Percentiles rank a stretch among this genome's conserved stretches.
These are phyloP conservation scores for Zaprionus davidi DNA, from an alignment of 1,140 invertebrate species.

Conservation along the genomic window DNA sequence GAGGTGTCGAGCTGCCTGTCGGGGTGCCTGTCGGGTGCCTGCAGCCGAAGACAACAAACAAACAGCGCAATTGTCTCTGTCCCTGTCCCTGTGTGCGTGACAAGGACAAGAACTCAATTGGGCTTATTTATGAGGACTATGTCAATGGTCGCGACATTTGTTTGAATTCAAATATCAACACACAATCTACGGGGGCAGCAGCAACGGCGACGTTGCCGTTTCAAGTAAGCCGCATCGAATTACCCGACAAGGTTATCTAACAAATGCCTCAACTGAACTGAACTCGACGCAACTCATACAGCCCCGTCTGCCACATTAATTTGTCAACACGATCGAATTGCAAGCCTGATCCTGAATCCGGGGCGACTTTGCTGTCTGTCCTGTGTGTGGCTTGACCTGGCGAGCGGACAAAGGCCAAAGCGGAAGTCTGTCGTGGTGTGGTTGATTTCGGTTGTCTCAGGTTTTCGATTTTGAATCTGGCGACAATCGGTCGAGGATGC, in stretches of 20 bases:
- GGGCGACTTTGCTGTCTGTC: slow-evolving; percentile 20
- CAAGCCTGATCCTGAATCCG: slow-evolving; percentile 28
- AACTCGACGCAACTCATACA: not conserved
- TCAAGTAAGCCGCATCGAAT: slow-evolving; percentile 59
- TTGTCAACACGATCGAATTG: slow-evolving; percentile 52
- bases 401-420: slow-evolving; percentile 29
- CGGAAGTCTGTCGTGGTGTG: slow-evolving; percentile 59
- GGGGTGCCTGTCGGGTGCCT: not conserved
- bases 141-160: slow-evolving; percentile 53
- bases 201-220: slow-evolving; percentile 14
- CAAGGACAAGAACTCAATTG: slow-evolving; percentile 50
- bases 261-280: slow-evolving; percentile 17
- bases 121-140: slow-evolving; percentile 68
- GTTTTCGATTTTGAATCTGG: slow-evolving; percentile 27
- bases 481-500: slow-evolving; percentile 44
- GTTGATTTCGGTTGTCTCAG: slow-evolving; percentile 34
- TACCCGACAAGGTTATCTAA: slow-evolving; percentile 52
- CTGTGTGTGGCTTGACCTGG: slow-evolving; percentile 60
- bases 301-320: slow-evolving; percentile 44
- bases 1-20: slow-evolving; percentile 32
- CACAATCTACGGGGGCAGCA: slow-evolving; percentile 46
- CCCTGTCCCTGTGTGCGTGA: not conserved
- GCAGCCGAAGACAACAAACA: slow-evolving; percentile 22
- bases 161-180: slow-evolving; percentile 82
- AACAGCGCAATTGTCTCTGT: slow-evolving; percentile 13